Conservation (phyloP, 2,888 invertebrate genomes). For the Parnassius mnemosyne region DNA sequence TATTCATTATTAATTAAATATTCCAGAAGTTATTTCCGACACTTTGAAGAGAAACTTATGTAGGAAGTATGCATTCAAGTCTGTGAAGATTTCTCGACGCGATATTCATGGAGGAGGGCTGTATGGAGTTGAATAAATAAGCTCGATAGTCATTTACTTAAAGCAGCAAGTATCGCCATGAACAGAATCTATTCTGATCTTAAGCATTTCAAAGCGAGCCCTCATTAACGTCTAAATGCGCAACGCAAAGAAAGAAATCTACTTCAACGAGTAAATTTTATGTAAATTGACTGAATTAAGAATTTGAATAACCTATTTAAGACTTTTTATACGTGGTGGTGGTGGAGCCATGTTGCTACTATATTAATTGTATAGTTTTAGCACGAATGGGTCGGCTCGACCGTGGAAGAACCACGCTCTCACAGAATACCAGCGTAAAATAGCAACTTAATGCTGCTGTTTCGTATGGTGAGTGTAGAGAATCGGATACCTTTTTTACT, state of each 20-base stretch:
- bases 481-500: too few species aligned
- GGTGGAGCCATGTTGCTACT: too few species aligned
- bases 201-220: background rate
- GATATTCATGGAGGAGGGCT: background rate
- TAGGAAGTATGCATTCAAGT: background rate
- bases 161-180: background rate
- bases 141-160: background rate
- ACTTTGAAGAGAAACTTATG: background rate
- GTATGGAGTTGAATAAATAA: background rate
- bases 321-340: background rate
- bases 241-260: background rate
- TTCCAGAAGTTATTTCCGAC: background rate
- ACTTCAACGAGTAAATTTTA: background rate
- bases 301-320: background rate
- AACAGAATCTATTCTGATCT: constrained; percentile 2
- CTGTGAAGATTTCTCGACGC: background rate
- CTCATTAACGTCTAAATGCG: background rate
- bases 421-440: too few species aligned
- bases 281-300: constrained; percentile 5
- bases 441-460: too few species aligned
- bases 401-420: too few species aligned
- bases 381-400: too few species aligned
- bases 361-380: too few species aligned
- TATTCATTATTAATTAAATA: too few species aligned
- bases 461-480: too few species aligned